A percentile compares a stretch with the other conserved stretches of the same genome.
Conservation (phyloP, 2,113 vertebrate genomes). For the Geothlypis trichas region DNA sequence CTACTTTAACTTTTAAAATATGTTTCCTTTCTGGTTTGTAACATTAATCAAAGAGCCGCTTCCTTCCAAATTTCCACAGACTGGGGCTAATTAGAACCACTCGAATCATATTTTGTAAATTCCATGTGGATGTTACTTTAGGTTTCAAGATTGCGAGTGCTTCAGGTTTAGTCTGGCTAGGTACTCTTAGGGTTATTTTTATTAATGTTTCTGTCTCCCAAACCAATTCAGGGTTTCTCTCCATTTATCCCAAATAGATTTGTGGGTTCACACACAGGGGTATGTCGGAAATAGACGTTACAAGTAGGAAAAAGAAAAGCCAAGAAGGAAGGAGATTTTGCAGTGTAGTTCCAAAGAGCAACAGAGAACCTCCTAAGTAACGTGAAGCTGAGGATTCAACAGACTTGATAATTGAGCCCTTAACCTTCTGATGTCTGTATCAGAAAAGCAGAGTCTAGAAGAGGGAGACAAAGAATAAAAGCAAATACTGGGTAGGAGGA, state of each 20-base stretch:
- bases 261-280: background rate
- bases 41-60: conserved; percentile 37
- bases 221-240: background rate
- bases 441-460: conserved; percentile 67
- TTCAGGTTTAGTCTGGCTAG: background rate
- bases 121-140: conserved; percentile 41
- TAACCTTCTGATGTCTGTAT: conserved; percentile 80
- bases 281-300: background rate
- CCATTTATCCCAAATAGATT: background rate
- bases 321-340: conserved; percentile 48
- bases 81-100: conserved; percentile 56
- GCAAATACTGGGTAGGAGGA: conserved; percentile 55
- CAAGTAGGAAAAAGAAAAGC: conserved; percentile 10
- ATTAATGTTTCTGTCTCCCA: background rate
- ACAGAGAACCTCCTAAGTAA: conserved; percentile 54
- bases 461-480: conserved; percentile 60
- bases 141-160: background rate
- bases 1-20: conserved; percentile 71
- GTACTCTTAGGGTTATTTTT: background rate
- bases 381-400: conserved; percentile 59
- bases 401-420: conserved; percentile 74
- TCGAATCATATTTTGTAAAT: conserved; percentile 54
- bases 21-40: conserved; percentile 55
- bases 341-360: conserved; percentile 42
- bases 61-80: conserved; percentile 60